Conservation (phyloP, 2,113 vertebrate species). For the Heteronetta atricapilla region DNA sequence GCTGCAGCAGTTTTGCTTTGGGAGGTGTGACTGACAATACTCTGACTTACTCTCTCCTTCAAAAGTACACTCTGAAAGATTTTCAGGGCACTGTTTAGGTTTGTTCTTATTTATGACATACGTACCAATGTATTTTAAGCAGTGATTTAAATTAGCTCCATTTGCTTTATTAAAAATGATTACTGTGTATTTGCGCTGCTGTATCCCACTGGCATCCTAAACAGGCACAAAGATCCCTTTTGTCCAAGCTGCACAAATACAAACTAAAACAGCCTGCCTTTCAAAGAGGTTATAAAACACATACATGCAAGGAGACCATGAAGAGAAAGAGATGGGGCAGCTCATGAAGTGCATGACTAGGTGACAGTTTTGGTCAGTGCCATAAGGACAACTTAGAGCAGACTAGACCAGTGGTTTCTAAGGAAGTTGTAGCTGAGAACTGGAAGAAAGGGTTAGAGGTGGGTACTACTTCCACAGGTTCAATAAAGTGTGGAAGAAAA, state of each 20-base stretch:
- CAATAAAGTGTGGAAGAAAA: neutral
- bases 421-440: neutral
- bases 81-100: slow-evolving; percentile 4
- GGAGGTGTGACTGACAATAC: neutral
- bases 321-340: neutral
- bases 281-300: neutral
- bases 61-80: slow-evolving; percentile 43
- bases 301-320: neutral
- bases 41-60: neutral
- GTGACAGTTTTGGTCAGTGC: neutral
- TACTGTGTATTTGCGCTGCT: neutral
- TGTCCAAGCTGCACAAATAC: neutral
- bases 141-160: slow-evolving; percentile 41
- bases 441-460: neutral
- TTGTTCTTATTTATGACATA: slow-evolving; percentile 18
- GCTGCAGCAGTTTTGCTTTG: neutral
- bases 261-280: neutral
- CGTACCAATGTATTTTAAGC: slow-evolving; percentile 22
- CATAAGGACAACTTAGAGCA: neutral
- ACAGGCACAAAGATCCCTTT: neutral
- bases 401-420: neutral
- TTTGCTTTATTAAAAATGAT: slow-evolving; percentile 44
- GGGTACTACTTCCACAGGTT: accelerated
- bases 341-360: neutral
- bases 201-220: slow-evolving; percentile 9